A percentile compares a stretch with the other conserved stretches of the same genome.
Conservation (phyloP, 2,888 invertebrate species). For the Dasypolia templi region DNA sequence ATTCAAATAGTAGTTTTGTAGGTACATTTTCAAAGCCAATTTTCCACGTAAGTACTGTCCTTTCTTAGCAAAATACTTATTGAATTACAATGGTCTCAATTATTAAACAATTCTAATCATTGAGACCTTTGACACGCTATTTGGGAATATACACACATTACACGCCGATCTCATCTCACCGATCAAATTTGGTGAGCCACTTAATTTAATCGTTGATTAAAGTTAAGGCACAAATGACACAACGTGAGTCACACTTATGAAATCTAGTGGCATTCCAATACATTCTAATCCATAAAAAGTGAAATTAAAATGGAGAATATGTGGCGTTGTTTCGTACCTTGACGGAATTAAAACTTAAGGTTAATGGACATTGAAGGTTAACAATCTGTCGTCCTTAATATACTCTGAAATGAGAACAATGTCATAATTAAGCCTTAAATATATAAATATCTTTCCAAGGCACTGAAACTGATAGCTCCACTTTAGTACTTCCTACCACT, state of each 20-base stretch:
- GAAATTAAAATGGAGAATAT: slow-evolving; percentile 12
- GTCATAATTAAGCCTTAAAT: slow-evolving; percentile 31
- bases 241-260: slow-evolving; percentile 27
- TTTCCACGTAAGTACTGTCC: not conserved
- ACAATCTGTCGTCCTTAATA: slow-evolving; percentile 39
- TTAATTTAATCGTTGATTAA: slow-evolving; percentile 32
- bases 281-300: slow-evolving; percentile 22
- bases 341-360: slow-evolving; percentile 32
- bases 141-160: slow-evolving; percentile 15
- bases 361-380: slow-evolving; percentile 41
- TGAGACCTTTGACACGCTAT: slow-evolving; percentile 29
- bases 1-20: not conserved
- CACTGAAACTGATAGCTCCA: slow-evolving; percentile 17
- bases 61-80: slow-evolving; percentile 2
- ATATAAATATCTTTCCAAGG: slow-evolving; percentile 32
- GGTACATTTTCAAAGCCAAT: not conserved
- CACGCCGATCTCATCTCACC: not conserved
- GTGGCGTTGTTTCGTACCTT: not conserved
- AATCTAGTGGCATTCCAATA: slow-evolving; percentile 25
- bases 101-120: no score
- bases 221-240: slow-evolving; percentile 38
- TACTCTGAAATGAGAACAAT: slow-evolving; percentile 50
- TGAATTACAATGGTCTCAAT: slow-evolving; percentile 31
- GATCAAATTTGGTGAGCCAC: slow-evolving; percentile 19
- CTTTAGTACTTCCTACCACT: slow-evolving; percentile 14